Evolutionary conservation across 2,113 vertebrate genomes (phyloP).

Genomic region (Elgaria multicarinata): DNA sequence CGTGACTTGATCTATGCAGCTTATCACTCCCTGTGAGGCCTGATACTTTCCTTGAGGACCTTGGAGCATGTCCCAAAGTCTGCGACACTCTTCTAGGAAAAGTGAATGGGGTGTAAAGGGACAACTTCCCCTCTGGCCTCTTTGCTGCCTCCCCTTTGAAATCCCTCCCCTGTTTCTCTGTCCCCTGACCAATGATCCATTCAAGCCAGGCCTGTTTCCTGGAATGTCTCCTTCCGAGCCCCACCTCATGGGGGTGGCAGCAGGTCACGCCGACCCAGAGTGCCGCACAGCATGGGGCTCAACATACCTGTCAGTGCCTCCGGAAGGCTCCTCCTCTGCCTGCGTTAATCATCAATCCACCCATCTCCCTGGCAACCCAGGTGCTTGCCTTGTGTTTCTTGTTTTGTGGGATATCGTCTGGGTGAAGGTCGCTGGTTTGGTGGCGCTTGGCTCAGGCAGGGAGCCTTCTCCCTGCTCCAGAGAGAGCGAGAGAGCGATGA

Average conservation of each 20-base stretch:
- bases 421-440: background rate
- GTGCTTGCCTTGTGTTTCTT: background rate
- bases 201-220: background rate
- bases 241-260: background rate
- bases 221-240: background rate
- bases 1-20: background rate
- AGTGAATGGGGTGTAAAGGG: background rate
- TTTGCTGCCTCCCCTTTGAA: background rate
- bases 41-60: background rate
- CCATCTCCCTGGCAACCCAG: constrained; percentile 5
- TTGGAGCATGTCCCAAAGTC: background rate
- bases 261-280: background rate
- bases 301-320: background rate
- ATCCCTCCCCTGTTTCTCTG: background rate
- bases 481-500: background rate
- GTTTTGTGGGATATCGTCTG: background rate
- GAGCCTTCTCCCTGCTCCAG: background rate
- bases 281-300: background rate
- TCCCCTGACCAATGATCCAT: background rate
- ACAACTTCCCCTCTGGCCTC: too few species aligned
- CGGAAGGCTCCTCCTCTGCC: background rate
- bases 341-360: constrained; percentile 34
- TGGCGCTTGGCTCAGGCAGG: background rate
- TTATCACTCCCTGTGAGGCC: background rate
- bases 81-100: background rate